Conservation (phyloP, 23 tunicate species). For the Clavelina lepadiformis region DNA sequence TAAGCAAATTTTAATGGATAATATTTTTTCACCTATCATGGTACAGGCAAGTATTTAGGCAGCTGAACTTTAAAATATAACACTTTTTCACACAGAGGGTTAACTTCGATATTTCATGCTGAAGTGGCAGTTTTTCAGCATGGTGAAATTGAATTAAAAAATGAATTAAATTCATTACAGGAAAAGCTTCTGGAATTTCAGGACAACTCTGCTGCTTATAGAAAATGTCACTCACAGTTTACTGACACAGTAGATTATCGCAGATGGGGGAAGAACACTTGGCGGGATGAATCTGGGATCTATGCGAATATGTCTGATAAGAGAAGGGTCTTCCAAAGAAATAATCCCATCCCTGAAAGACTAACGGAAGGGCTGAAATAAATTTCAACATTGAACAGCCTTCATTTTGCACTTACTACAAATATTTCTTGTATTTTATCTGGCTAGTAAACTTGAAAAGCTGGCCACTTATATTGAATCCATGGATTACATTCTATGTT, state of each 20-base stretch:
- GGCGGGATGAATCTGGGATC: slow-evolving; percentile 72
- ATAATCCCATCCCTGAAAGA: slow-evolving; percentile 60
- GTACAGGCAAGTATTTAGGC: no score
- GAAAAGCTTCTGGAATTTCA: slow-evolving; percentile 42
- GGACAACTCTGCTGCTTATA: slow-evolving; percentile 54
- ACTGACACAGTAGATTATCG: slow-evolving; percentile 81
- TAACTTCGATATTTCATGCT: no score
- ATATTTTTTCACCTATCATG: no score
- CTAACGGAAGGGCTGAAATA: no score
- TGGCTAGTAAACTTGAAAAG: not conserved
- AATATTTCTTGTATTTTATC: not conserved
- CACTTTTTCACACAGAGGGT: no score
- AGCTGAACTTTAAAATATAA: no score
- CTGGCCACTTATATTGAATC: no score
- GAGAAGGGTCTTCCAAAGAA: slow-evolving; percentile 41
- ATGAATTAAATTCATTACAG: slow-evolving; percentile 32
- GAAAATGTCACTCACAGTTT: slow-evolving; percentile 73
- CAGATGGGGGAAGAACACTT: slow-evolving; percentile 57
- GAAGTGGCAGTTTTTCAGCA: no score
- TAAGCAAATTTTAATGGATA: no score
- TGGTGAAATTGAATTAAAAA: no score
- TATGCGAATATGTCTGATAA: slow-evolving; percentile 56
- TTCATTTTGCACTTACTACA: not conserved
- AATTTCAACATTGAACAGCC: not conserved
- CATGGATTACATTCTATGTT: no score